Evolutionary conservation across 2,113 vertebrate genomes (phyloP), one percentile per base, ranked within the genome.

Genomic region (Marmota monax): DNA sequence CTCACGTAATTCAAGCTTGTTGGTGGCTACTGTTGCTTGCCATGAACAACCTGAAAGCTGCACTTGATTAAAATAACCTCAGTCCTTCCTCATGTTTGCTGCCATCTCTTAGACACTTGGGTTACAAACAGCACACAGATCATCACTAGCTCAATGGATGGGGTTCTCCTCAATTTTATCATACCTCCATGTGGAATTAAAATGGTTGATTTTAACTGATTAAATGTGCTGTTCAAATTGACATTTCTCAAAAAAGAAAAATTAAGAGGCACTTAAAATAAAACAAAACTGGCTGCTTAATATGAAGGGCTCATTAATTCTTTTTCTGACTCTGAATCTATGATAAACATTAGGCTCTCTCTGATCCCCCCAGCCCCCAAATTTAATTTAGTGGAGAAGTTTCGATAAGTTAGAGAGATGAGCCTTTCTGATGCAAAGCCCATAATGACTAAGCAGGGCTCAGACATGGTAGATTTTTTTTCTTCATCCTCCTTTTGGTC

Each of bases 181-280:
- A 80, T 56, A 56, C 0, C 8, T 65, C 4, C n/a, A 7, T 45
- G 45, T 58, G 29, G 13, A 42, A 92, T 77, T 96, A 67, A 92
- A 84, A 67, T 27, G 6, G 2, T 11, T 73, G 72, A 22, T 58
- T 58, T 58, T 7, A 73, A 61, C 18, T 37, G 10, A 85, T 90
- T 69, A 74, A 92, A 77, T 45, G 4, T 73, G 39, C 29, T 78
- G 2, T 73, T 67, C 23, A 42, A 69, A 53, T 16, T 87, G 67
- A 78, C 16, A 69, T 82, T 94, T 89, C 56, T 82, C 18, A 72
- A 82, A 51, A 72, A 80, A 92, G 4, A 42, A 93, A 69, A 91
- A 45, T 16, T 20, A 85, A n/a, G 7, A 20, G 32, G 58, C 89
- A 88, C 72, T 88, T 84, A 80, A 93, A 67, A 51, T 20, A 4